Evolutionary conservation across 2,797 vertebrate species (phyloP).

Genomic region (Buphagus erythrorhynchus): DNA sequence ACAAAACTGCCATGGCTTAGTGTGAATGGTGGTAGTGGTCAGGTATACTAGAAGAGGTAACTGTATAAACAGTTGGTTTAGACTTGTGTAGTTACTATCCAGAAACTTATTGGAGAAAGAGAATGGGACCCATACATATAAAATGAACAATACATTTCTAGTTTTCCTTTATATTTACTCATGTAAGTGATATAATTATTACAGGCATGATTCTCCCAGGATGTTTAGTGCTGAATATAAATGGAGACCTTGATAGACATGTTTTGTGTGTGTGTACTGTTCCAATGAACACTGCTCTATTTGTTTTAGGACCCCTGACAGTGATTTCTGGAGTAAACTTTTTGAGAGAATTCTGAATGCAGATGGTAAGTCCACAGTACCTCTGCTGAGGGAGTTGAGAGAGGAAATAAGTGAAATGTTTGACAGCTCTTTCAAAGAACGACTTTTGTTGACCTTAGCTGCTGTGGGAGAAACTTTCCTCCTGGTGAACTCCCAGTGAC

Average conservation of each 20-base stretch:
- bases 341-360: constrained; percentile 78
- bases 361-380: constrained; percentile 66
- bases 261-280: neutral
- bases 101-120: neutral
- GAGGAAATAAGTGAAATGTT: constrained; percentile 69
- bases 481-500: constrained; percentile 39
- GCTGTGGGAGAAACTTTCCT: constrained; percentile 64
- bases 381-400: constrained; percentile 74
- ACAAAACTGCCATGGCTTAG: neutral
- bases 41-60: neutral
- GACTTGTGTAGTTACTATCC: neutral
- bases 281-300: constrained; percentile 46
- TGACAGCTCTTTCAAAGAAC: constrained; percentile 71
- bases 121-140: accelerated
- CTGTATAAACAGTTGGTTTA: neutral
- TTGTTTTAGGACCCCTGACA: constrained; percentile 66
- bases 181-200: neutral
- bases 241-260: neutral
- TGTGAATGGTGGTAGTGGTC: neutral
- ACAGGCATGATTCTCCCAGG: neutral
- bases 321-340: constrained; percentile 76
- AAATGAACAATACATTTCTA: neutral
- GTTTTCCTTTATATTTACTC: neutral
- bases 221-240: neutral
- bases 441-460: constrained; percentile 64